Evolutionary conservation across 2,888 invertebrate genomes (phyloP).

Genomic region (Ptilodon capucinus): DNA sequence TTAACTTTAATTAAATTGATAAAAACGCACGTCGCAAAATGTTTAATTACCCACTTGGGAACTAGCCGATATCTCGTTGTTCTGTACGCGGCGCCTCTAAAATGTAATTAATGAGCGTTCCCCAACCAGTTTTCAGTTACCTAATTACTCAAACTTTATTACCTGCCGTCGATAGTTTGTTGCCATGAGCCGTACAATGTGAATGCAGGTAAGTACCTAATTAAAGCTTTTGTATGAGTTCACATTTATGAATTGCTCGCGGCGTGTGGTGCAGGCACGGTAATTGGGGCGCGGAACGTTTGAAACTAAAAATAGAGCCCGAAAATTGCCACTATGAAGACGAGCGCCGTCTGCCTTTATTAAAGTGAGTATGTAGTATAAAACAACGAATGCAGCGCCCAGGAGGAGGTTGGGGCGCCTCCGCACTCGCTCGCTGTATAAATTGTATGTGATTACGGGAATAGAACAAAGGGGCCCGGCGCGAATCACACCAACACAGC

Average conservation of each 20-base stretch:
- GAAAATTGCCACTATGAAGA: background rate
- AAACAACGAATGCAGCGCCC: slow-evolving; percentile 3
- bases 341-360: slow-evolving; percentile 12
- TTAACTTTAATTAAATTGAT: background rate
- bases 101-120: background rate
- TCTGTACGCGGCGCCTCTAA: background rate
- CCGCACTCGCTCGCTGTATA: slow-evolving; percentile 22
- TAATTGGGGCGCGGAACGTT: background rate
- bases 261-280: background rate
- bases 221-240: background rate
- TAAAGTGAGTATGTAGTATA: slow-evolving; percentile 13
- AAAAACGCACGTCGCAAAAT: background rate
- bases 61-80: background rate
- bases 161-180: background rate
- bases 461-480: slow-evolving; percentile 31
- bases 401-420: slow-evolving; percentile 3
- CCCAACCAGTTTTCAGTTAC: background rate
- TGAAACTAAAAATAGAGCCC: background rate
- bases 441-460: slow-evolving; percentile 40
- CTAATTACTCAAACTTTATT: background rate
- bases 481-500: slow-evolving; percentile 8
- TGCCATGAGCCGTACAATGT: background rate
- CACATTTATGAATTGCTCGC: background rate
- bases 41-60: background rate
- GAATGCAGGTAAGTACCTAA: background rate